A percentile compares a stretch with the other conserved stretches of the same genome.
phyloP scores from a whole-genome alignment of 2,797 vertebrate species.

The Galaxias olidus region DNA sequence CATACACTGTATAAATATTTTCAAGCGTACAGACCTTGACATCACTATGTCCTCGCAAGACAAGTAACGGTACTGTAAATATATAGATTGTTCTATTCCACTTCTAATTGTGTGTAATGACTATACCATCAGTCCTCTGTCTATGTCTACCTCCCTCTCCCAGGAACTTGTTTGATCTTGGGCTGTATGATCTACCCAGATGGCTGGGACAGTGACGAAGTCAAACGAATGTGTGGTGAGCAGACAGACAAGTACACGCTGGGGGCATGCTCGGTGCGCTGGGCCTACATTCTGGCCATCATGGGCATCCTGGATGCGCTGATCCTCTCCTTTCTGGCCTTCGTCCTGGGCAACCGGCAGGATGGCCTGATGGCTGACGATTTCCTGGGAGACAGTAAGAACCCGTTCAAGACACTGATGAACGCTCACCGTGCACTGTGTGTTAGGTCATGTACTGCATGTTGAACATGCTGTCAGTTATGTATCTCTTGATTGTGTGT shows the following conservation, averaged over 20 bases:
- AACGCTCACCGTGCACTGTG: too few species aligned
- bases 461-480: too few species aligned
- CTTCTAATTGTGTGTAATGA: background rate
- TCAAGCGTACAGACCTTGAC: background rate
- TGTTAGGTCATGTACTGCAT: too few species aligned
- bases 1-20: background rate
- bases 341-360: slow-evolving; percentile 97
- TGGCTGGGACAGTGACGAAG: slow-evolving; percentile 97
- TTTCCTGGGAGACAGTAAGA: slow-evolving; percentile 96
- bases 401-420: slow-evolving; percentile 31
- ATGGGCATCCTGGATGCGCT: slow-evolving; percentile 98
- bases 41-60: background rate
- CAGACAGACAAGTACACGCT: slow-evolving; percentile 97
- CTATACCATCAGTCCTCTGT: too few species aligned
- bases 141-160: slow-evolving; percentile 35
- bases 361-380: slow-evolving; percentile 96
- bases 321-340: slow-evolving; percentile 97
- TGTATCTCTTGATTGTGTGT: too few species aligned
- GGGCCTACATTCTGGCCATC: slow-evolving; percentile 98
- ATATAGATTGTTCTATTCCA: too few species aligned
- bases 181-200: slow-evolving; percentile 99
- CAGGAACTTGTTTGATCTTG: slow-evolving; percentile 94
- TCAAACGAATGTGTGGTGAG: slow-evolving; percentile 96
- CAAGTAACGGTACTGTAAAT: background rate
- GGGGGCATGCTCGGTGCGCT: slow-evolving; percentile 96